Evolutionary conservation across 1,140 invertebrate genomes (phyloP), one percentile per base, ranked within the genome.

Genomic region (Drosophila bifasciata): DNA sequence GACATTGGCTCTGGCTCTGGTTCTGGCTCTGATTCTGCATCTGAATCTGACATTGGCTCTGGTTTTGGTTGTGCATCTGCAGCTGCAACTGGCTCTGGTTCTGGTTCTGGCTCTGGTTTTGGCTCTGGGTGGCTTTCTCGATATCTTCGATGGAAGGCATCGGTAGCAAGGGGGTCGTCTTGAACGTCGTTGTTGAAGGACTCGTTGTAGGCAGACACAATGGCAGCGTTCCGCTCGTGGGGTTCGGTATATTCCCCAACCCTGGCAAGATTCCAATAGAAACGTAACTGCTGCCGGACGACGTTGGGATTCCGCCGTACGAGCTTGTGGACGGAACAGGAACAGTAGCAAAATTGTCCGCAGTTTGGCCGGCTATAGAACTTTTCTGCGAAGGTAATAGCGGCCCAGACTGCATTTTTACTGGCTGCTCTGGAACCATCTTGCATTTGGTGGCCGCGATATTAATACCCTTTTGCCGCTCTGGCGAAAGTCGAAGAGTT

Each of bases 61-160:
- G 51, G 3, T 15, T 36, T 23, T 25, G 39, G 3, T 52, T 15
- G 8, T 44, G 43, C 1, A 41, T 41, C 2, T 46, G 61, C n/a
- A n/a, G n/a, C n/a, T n/a, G n/a, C n/a, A n/a, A n/a, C n/a, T n/a
- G 40, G 64, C 36, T 52, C 39, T 57, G 51, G 3, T 15, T 36
- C 36, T 25, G 39, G 3, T 52, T 15, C 13, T 44, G 43, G 1
- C 28, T 41, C 2, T 46, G 61, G 6, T 45, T 21, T n/a, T 68
- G 63, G 16, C 25, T 32, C 28, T 63, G 64, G 19, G 44, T 67
- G 19, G 74, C 77, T 67, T 80, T 70, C 61, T 89, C 85, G 68
- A 89, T 89, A 36, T 89, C 85, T 69, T 89, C 85, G 44, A 89
- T 59, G 15, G 80, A 73, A 9, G 85, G 85, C 85, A 89, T 89